Conservation (phyloP, 2,113 vertebrate genomes). For the Craseonycteris thonglongyai region DNA sequence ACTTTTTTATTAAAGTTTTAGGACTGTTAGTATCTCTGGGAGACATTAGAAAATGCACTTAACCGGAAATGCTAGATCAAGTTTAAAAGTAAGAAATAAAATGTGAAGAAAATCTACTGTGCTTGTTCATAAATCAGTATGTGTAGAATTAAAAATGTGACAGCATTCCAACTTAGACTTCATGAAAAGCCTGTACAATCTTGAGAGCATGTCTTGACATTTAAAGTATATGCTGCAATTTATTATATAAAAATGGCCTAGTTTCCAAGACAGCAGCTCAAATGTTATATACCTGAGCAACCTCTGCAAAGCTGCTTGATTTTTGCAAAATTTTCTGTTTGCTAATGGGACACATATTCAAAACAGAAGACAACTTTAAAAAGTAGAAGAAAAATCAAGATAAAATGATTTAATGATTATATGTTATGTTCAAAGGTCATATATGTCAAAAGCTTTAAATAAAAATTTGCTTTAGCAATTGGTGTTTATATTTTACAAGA, state of each 20-base stretch:
- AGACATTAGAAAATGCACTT: neutral
- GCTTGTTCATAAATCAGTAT: conserved; percentile 50
- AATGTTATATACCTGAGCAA: neutral
- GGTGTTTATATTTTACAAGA: neutral
- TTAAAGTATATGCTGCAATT: conserved; percentile 47
- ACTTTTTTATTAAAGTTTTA: conserved; percentile 1
- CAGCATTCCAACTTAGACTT: conserved; percentile 29
- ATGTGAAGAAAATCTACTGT: neutral
- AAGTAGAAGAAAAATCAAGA: conserved; percentile 1
- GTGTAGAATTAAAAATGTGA: conserved; percentile 45
- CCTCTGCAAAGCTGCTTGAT: neutral
- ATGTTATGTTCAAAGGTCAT: conserved; percentile 2
- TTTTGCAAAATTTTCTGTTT: conserved; percentile 48
- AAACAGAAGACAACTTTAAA: neutral
- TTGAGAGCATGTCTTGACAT: conserved; percentile 43
- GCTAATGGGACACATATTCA: conserved; percentile 11
- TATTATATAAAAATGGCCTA: conserved; percentile 24
- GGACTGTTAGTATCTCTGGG: neutral
- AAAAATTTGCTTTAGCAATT: conserved; percentile 29
- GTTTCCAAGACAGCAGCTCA: conserved; percentile 11
- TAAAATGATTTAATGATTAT: conserved; percentile 33
- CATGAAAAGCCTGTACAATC: conserved; percentile 23
- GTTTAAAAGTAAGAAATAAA: conserved; percentile 31
- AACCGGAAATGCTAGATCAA: neutral
- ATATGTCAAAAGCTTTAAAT: conserved; percentile 18